Conservation (phyloP, 2,888 invertebrate species). For the Nomada ferruginata region DNA sequence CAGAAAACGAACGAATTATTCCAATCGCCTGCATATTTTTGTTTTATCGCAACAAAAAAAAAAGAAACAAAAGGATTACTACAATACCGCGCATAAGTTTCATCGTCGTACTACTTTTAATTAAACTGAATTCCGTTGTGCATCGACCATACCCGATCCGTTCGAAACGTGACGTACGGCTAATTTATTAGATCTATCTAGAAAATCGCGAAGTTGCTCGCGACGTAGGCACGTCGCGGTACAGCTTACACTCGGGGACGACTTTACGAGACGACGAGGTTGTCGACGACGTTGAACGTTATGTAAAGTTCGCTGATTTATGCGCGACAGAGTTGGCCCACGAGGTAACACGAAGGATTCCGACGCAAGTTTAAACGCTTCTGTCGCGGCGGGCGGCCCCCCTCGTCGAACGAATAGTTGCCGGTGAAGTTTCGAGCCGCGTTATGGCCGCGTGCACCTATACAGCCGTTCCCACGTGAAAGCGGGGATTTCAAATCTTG, state of each 20-base stretch:
- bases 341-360: slow-evolving; percentile 74
- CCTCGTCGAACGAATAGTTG: slow-evolving; percentile 74
- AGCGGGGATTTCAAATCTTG: slow-evolving; percentile 69
- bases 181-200: slow-evolving; percentile 65
- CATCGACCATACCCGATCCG: too few relatives aligned
- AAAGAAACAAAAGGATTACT: too few relatives aligned
- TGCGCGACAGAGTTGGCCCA: slow-evolving; percentile 69
- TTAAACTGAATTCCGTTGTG: too few relatives aligned
- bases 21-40: too few relatives aligned
- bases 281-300: slow-evolving; percentile 61
- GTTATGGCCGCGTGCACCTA: slow-evolving; percentile 66
- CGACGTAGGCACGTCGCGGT: slow-evolving; percentile 44
- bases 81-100: too few relatives aligned
- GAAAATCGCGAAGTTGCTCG: slow-evolving; percentile 67
- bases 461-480: slow-evolving; percentile 48
- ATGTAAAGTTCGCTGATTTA: slow-evolving; percentile 77
- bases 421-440: slow-evolving; percentile 69
- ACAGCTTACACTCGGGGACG: slow-evolving; percentile 51
- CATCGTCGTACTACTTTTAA: too few relatives aligned
- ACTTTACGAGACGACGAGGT: slow-evolving; percentile 55
- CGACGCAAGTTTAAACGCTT: slow-evolving; percentile 77
- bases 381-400: slow-evolving; percentile 51
- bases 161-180: slow-evolving; percentile 1
- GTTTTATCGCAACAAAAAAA: too few relatives aligned
- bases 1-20: too few relatives aligned